Evolutionary conservation across 2,888 invertebrate species (phyloP).

Genomic region (Macrosiphum euphorbiae): DNA sequence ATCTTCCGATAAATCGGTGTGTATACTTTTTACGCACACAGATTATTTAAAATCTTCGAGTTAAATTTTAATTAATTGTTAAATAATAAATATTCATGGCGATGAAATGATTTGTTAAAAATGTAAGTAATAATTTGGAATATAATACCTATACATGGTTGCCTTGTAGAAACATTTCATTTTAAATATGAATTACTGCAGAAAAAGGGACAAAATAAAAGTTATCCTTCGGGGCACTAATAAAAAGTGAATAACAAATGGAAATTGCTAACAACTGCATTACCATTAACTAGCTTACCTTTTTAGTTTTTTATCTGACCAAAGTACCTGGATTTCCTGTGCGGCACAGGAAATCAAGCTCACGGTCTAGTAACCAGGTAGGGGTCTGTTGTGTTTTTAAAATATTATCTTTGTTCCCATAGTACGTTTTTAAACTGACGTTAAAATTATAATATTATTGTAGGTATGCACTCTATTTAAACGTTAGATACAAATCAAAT

Average conservation of each 20-base stretch:
- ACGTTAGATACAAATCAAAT: slow-evolving; percentile 26
- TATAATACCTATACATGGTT: background rate
- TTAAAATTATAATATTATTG: background rate
- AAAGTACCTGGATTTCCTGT: slow-evolving; percentile 39
- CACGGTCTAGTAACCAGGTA: slow-evolving; percentile 60
- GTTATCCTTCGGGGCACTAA: background rate
- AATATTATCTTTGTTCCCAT: slow-evolving; percentile 52
- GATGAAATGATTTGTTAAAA: background rate
- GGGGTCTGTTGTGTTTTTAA: slow-evolving; percentile 32
- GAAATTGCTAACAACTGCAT: background rate
- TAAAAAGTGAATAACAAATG: background rate
- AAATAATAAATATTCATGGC: background rate
- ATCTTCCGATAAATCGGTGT: background rate
- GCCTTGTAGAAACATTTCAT: background rate
- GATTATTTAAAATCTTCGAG: background rate
- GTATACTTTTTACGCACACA: background rate
- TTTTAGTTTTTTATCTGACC: slow-evolving; percentile 37
- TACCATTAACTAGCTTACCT: background rate
- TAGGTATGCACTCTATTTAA: background rate
- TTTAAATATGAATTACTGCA: background rate
- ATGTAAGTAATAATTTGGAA: background rate
- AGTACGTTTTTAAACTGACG: slow-evolving; percentile 24
- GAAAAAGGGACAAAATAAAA: slow-evolving; percentile 4
- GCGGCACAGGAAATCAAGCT: slow-evolving; percentile 53
- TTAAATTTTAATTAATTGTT: background rate